Evolutionary conservation across 2,797 vertebrate genomes (phyloP).

Genomic region (Thaleichthys pacificus): DNA sequence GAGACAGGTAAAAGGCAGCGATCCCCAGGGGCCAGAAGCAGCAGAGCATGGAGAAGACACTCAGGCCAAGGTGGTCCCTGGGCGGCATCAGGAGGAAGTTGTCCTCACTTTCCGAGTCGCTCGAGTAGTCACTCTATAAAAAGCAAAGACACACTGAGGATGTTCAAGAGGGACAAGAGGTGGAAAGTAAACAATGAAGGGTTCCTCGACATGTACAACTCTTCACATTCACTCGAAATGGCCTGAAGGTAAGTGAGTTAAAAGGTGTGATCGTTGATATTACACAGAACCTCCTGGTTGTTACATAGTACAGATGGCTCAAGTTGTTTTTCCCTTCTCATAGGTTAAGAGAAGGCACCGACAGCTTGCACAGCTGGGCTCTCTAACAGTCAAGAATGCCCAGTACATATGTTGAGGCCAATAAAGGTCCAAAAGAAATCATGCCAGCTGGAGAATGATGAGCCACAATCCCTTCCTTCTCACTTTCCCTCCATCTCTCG

Average conservation of each 20-base stretch:
- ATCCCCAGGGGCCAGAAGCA: slow-evolving; percentile 97
- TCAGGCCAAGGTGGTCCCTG: slow-evolving; percentile 90
- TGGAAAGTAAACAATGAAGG: too few species aligned
- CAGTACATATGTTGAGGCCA: slow-evolving; percentile 32
- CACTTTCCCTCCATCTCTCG: too few species aligned
- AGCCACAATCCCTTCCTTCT: background rate
- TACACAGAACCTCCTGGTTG: background rate
- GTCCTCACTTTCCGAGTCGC: slow-evolving; percentile 92
- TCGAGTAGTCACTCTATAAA: slow-evolving; percentile 88
- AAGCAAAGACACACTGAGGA: slow-evolving; percentile 1
- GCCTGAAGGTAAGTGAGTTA: background rate
- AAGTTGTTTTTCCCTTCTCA: slow-evolving; percentile 10
- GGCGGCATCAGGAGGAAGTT: slow-evolving; percentile 93
- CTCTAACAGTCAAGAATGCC: slow-evolving; percentile 20
- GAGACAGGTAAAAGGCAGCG: slow-evolving; percentile 92
- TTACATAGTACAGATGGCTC: slow-evolving; percentile 8
- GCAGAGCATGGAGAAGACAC: slow-evolving; percentile 96
- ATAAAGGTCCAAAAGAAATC: slow-evolving; percentile 1
- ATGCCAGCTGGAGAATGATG: slow-evolving; percentile 21
- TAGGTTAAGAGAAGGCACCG: slow-evolving; percentile 3
- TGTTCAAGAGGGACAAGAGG: background rate
- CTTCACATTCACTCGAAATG: too few species aligned
- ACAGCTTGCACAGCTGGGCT: slow-evolving; percentile 31
- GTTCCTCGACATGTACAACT: too few species aligned
- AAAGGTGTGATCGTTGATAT: background rate